phyloP scores from a whole-genome alignment of 2,797 vertebrate species.

The Poeciliopsis turneri region DNA sequence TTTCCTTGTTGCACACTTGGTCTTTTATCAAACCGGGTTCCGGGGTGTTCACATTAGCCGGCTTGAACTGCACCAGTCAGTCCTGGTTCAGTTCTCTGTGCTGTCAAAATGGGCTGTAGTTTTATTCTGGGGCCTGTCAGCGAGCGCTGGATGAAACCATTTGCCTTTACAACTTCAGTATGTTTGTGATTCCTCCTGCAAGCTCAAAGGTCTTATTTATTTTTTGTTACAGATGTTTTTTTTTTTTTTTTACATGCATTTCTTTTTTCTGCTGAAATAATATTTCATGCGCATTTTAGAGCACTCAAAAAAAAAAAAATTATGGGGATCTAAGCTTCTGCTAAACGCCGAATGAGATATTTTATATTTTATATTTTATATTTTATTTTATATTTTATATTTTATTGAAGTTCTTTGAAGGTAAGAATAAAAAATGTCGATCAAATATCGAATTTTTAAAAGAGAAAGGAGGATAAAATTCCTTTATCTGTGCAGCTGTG shows the following conservation, averaged over 20 bases:
- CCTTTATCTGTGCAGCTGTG: slow-evolving; percentile 11
- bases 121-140: slow-evolving; percentile 20
- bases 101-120: slow-evolving; percentile 20
- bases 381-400: too few relatives aligned
- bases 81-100: slow-evolving; percentile 41
- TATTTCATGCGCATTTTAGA: slow-evolving; percentile 55
- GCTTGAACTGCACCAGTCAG: slow-evolving; percentile 47
- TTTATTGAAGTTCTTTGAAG: neutral
- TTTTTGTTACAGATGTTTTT: slow-evolving; percentile 7
- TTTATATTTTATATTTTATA: too few relatives aligned
- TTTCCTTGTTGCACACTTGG: slow-evolving; percentile 67
- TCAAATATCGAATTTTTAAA: slow-evolving; percentile 32
- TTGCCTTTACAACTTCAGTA: slow-evolving; percentile 13
- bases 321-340: neutral
- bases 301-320: neutral
- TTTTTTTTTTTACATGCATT: slow-evolving; percentile 39
- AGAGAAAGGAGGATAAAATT: slow-evolving; percentile 22
- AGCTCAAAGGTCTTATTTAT: slow-evolving; percentile 25
- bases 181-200: slow-evolving; percentile 35
- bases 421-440: slow-evolving; percentile 2
- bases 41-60: slow-evolving; percentile 61
- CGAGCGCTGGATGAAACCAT: neutral
- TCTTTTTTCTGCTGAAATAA: slow-evolving; percentile 23
- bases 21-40: slow-evolving; percentile 65
- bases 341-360: slow-evolving; percentile 9